These are phyloP conservation scores for Pachyramphus minor DNA, from an alignment of 2,113 vertebrate species.

Conservation along the genomic window DNA sequence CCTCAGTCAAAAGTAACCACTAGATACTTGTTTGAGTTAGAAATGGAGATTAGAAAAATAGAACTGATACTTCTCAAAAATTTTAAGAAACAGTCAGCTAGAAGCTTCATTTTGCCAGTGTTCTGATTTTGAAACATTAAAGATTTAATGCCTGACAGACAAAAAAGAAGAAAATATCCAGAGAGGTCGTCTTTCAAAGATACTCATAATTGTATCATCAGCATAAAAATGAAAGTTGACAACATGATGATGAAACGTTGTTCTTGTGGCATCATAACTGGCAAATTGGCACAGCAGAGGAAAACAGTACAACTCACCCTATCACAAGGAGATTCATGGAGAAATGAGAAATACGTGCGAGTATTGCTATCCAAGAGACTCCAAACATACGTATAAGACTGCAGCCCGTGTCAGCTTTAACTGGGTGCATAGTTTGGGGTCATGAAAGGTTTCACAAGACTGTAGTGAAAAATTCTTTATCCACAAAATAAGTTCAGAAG, in stretches of 20 bases:
- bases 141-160: constrained; percentile 50
- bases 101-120: neutral
- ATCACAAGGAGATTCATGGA: neutral
- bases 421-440: neutral
- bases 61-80: neutral
- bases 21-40: constrained; percentile 29
- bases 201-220: constrained; percentile 3
- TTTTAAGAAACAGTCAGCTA: constrained; percentile 3
- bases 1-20: constrained; percentile 22
- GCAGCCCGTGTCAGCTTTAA: neutral
- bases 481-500: neutral
- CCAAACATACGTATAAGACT: neutral
- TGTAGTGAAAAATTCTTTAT: neutral
- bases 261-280: neutral
- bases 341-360: neutral
- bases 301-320: neutral
- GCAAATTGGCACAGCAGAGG: neutral
- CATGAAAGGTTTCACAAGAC: neutral
- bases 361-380: neutral
- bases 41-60: constrained; percentile 4
- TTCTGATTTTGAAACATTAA: constrained; percentile 54
- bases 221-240: constrained; percentile 53
- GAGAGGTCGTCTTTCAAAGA: constrained; percentile 51
- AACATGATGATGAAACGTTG: constrained; percentile 46
- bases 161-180: neutral